Evolutionary conservation across 2,113 vertebrate species (phyloP), one percentile per base, ranked within the genome.

Genomic region (Pelusios castaneus): DNA sequence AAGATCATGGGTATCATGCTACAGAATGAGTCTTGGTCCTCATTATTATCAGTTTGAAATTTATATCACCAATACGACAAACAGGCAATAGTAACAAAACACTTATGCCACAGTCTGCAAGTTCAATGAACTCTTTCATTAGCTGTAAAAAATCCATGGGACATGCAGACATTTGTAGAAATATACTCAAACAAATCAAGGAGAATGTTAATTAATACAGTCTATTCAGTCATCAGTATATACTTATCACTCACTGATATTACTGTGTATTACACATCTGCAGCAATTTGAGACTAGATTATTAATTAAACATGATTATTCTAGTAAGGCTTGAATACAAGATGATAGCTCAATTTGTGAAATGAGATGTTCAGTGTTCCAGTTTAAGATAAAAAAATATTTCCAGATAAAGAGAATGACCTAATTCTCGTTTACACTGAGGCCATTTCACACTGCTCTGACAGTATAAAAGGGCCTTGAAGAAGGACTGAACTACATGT

Each of bases 101-200:
- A 1, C 75, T 58, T 19, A 38, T 4, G 17, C 0, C 2, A 25
- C 5, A n/a, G 31, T 43, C 52, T 0, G 0, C 19, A 25, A 73
- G 14, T 8, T 76, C 41, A 79, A 27, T 3, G 3, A 67, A 17
- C 2, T 78, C 81, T 49, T 79, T 45, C 14, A 27, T 19, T 41
- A 76, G 29, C 3, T 84, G 3, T 90, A n/a, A 41, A 85, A 85
- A 91, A 19, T 0, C 0, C 51, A 56, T 17, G n/a, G 83, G 89
- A 41, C 10, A 22, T 6, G 70, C 14, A 83, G n/a, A 29, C 16
- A 85, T 24, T 19, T 70, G 6, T 19, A 55, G 24, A 41, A 5
- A 29, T 31, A 4, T 63, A 94, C 87, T 70, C 34, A 75, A 90
- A 45, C 3, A 19, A 5, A 75, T 85, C 27, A 51, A 21, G 77